phyloP scores from a whole-genome alignment of 2,888 invertebrate genomes.

The Trachelus stipa region DNA sequence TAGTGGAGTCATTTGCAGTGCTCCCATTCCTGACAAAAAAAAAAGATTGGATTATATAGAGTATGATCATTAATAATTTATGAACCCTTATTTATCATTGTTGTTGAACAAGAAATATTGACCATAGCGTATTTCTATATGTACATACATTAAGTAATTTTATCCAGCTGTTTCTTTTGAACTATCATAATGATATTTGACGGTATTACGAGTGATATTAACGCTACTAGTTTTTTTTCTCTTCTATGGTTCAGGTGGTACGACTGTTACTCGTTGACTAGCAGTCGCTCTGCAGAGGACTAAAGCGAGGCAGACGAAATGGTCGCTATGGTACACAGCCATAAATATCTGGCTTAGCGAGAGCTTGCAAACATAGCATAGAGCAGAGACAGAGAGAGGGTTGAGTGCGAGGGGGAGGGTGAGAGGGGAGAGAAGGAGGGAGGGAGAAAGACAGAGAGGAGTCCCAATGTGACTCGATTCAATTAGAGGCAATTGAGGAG shows the following conservation, averaged over 20 bases:
- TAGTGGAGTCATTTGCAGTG: slow-evolving; percentile 63
- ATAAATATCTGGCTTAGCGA: slow-evolving; percentile 6
- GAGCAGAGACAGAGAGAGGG: neutral
- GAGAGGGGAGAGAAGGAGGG: slow-evolving; percentile 2
- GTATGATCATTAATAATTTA: neutral
- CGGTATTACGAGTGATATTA: neutral
- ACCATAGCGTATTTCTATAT: slow-evolving; percentile 8
- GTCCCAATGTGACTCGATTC: slow-evolving; percentile 34
- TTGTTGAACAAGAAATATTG: slow-evolving; percentile 13
- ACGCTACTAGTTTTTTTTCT: neutral
- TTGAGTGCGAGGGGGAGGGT: neutral
- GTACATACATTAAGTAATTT: neutral
- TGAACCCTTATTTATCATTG: neutral
- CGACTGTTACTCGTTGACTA: neutral
- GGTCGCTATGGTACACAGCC: neutral
- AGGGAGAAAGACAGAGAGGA: slow-evolving; percentile 4
- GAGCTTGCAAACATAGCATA: neutral
- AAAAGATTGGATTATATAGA: neutral
- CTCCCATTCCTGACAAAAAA: slow-evolving; percentile 45
- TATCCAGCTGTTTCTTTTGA: neutral
- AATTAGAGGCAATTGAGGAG: slow-evolving; percentile 41
- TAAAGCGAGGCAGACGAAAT: neutral
- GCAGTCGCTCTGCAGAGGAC: neutral
- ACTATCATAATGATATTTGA: neutral
- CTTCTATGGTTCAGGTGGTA: neutral